A percentile compares a stretch with the other conserved stretches of the same genome.
These are phyloP conservation scores for Drosophila macrospina DNA, from an alignment of 2,888 invertebrate genomes.

Conservation along the genomic window DNA sequence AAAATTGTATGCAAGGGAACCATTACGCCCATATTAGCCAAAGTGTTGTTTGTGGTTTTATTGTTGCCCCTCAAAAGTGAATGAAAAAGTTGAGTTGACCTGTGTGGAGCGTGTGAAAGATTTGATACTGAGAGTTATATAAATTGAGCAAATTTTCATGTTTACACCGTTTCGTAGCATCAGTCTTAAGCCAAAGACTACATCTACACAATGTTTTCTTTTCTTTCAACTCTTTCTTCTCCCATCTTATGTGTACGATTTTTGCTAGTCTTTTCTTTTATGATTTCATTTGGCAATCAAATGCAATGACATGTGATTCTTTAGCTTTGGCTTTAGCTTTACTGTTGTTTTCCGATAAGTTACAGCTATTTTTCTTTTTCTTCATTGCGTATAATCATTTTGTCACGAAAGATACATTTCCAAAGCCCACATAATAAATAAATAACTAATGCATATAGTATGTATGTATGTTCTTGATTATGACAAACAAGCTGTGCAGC, in stretches of 20 bases:
- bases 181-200: slow-evolving; percentile 18
- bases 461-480: slow-evolving; percentile 24
- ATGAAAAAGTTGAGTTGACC: slow-evolving; percentile 22
- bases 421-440: slow-evolving; percentile 20
- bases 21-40: slow-evolving; percentile 48
- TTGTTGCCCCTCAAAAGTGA: slow-evolving; percentile 20
- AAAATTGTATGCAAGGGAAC: slow-evolving; percentile 51
- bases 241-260: not conserved
- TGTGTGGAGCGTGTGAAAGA: slow-evolving; percentile 38
- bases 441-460: not conserved
- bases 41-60: slow-evolving; percentile 36
- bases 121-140: slow-evolving; percentile 24
- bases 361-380: slow-evolving; percentile 8
- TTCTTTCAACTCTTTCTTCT: slow-evolving; percentile 11
- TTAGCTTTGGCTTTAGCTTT: slow-evolving; percentile 20
- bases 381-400: slow-evolving; percentile 11
- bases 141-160: slow-evolving; percentile 37
- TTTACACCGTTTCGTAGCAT: slow-evolving; percentile 16
- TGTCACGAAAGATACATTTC: slow-evolving; percentile 33
- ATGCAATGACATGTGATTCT: slow-evolving; percentile 41
- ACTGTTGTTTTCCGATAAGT: slow-evolving; percentile 29
- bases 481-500: slow-evolving; percentile 14
- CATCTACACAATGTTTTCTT: not conserved
- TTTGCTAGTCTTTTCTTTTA: slow-evolving; percentile 23
- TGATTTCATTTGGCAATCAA: slow-evolving; percentile 33